phyloP scores from a whole-genome alignment of 2,888 invertebrate genomes.

The Rhagonycha lutea region DNA sequence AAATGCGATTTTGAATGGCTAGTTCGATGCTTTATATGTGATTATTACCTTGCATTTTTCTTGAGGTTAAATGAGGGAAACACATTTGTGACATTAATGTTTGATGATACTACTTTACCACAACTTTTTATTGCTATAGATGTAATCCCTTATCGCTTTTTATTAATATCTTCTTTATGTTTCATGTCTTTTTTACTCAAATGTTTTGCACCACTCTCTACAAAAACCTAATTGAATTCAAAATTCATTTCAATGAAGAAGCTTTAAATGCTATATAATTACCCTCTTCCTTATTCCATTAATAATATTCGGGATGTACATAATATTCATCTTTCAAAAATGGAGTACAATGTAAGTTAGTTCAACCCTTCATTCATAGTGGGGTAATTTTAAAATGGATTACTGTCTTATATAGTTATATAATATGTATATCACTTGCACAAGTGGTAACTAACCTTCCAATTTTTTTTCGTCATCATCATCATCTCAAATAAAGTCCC shows the following conservation, averaged over 20 bases:
- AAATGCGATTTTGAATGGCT: conserved; percentile 48
- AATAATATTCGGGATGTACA: no score
- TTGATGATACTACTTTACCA: not conserved
- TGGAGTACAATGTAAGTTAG: no score
- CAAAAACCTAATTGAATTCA: not conserved
- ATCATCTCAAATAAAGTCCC: no score
- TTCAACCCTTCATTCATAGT: no score
- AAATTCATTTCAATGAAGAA: not conserved
- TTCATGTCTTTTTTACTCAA: not conserved
- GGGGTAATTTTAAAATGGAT: no score
- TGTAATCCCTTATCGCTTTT: not conserved
- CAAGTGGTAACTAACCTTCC: no score
- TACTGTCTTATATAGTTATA: no score
- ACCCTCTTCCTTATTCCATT: no score
- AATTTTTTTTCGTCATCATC: no score
- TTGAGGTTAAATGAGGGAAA: conserved; percentile 7
- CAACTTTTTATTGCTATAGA: not conserved
- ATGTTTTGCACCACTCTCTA: not conserved
- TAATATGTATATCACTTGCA: no score
- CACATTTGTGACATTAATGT: conserved; percentile 9
- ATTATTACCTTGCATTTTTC: conserved; percentile 28
- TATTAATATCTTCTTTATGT: not conserved
- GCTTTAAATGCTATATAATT: no score
- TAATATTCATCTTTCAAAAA: no score
- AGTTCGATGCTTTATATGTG: conserved; percentile 29